Evolutionary conservation across 2,797 vertebrate genomes (phyloP).

Genomic region (Microhierax caerulescens): DNA sequence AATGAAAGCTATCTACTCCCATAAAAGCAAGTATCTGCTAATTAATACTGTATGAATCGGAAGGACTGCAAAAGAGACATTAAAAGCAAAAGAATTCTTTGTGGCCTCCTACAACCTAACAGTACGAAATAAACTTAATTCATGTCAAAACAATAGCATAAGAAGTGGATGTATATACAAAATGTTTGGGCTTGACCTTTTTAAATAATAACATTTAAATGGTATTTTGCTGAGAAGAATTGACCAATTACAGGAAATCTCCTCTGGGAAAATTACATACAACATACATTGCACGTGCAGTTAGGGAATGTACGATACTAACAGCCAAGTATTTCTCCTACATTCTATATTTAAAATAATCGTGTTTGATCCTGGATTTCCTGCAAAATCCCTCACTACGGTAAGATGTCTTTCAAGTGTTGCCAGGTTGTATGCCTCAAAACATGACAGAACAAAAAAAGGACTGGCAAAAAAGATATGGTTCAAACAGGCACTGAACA

Average conservation of each 20-base stretch:
- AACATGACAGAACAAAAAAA: not conserved
- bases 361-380: constrained; percentile 39
- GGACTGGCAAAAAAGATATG: not conserved
- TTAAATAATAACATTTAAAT: not conserved
- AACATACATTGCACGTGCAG: not conserved
- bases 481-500: not conserved
- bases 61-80: not conserved
- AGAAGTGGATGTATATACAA: constrained; percentile 1
- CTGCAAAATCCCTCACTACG: not conserved
- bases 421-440: not conserved
- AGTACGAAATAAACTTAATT: constrained; percentile 14
- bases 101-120: not conserved
- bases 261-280: not conserved
- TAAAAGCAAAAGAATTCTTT: not conserved
- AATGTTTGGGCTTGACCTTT: not conserved
- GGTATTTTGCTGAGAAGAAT: constrained; percentile 26
- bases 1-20: not conserved
- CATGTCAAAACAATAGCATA: constrained; percentile 22
- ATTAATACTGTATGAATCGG: not conserved
- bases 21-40: not conserved
- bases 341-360: constrained; percentile 9
- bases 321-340: not conserved
- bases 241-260: not conserved
- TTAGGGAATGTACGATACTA: not conserved
- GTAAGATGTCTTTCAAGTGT: constrained; percentile 31